Percentiles rank a stretch among this genome's conserved stretches.
phyloP scores from a whole-genome alignment of 2,797 vertebrate species.

The Megalops cyprinoides region DNA sequence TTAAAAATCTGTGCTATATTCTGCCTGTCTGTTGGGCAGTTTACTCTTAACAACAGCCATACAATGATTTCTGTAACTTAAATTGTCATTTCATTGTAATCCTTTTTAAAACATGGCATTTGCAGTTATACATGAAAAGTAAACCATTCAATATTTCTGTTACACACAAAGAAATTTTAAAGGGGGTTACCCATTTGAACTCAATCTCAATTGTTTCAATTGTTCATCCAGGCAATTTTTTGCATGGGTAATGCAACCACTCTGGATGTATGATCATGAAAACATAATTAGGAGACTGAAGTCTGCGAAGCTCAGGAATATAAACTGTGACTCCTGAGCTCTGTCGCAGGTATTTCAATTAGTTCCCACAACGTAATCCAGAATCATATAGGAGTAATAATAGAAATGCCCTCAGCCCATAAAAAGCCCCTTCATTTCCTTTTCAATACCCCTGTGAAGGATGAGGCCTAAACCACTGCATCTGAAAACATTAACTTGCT shows the following conservation, averaged over 20 bases:
- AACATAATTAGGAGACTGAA: too few relatives aligned
- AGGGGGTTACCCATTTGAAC: too few relatives aligned
- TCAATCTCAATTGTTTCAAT: too few relatives aligned
- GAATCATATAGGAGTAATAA: background rate
- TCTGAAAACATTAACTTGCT: background rate
- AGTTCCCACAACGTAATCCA: background rate
- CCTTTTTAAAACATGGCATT: background rate
- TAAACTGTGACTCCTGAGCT: background rate
- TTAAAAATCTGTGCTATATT: background rate
- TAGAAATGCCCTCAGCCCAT: background rate
- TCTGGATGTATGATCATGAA: too few relatives aligned
- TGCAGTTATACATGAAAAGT: background rate
- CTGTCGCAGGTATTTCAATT: background rate
- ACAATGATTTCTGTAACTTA: background rate
- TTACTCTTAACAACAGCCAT: background rate
- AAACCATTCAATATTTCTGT: background rate
- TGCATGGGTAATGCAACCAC: background rate
- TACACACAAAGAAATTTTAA: background rate
- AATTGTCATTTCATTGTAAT: too few relatives aligned
- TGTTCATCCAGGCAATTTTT: too few relatives aligned
- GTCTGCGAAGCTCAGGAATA: background rate
- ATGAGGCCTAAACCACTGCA: background rate
- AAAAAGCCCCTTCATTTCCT: constrained; percentile 6
- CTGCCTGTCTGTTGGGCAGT: background rate
- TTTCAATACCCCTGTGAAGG: background rate